Evolutionary conservation across 2,888 invertebrate genomes (phyloP).

Genomic region (Alloplasta piceator): DNA sequence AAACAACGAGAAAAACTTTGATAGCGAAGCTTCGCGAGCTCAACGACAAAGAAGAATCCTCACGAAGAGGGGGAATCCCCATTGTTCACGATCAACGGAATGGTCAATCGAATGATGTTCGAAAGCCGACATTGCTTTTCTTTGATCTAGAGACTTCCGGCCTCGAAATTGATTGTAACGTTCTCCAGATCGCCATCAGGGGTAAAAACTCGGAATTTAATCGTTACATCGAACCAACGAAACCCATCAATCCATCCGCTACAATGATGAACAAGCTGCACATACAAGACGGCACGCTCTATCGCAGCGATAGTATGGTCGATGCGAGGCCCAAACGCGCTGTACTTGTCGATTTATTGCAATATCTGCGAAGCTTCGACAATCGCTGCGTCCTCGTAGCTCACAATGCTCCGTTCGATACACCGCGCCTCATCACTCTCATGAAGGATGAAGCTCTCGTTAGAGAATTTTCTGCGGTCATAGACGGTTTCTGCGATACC

Average conservation of each 20-base stretch:
- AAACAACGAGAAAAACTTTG: slow-evolving; percentile 89
- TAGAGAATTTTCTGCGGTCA: background rate
- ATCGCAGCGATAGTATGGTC: background rate
- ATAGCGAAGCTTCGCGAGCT: slow-evolving; percentile 89
- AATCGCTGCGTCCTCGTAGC: slow-evolving; percentile 52
- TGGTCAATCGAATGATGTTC: background rate
- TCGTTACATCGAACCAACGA: slow-evolving; percentile 21
- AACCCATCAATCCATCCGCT: slow-evolving; percentile 1
- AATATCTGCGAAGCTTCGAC: slow-evolving; percentile 1
- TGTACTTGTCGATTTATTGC: slow-evolving; percentile 21
- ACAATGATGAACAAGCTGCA: slow-evolving; percentile 25
- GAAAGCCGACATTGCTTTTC: slow-evolving; percentile 21
- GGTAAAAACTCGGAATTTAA: background rate
- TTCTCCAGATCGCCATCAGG: slow-evolving; percentile 45
- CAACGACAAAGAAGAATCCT: background rate
- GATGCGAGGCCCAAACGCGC: background rate
- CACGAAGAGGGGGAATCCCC: background rate
- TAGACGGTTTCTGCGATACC: slow-evolving; percentile 57
- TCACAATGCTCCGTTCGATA: slow-evolving; percentile 56
- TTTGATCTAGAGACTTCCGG: slow-evolving; percentile 56
- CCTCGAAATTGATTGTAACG: slow-evolving; percentile 22
- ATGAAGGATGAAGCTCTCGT: background rate
- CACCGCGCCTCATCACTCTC: background rate
- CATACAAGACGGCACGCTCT: slow-evolving; percentile 10
- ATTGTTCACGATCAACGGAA: background rate